phyloP scores from a whole-genome alignment of 2,888 invertebrate species.

The Portevinia maculata region DNA sequence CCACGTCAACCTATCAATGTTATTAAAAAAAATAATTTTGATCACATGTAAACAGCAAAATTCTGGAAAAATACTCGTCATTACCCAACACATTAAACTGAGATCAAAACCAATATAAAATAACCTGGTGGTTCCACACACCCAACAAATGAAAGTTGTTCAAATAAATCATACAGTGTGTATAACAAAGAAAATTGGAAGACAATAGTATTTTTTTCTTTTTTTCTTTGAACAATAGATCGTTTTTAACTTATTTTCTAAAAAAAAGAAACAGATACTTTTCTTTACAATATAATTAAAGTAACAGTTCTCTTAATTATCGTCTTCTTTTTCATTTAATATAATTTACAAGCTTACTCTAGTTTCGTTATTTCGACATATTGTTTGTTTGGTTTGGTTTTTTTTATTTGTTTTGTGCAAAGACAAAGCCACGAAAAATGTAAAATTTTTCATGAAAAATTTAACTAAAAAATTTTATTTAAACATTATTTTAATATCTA shows the following conservation, averaged over 20 bases:
- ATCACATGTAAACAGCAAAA: no score
- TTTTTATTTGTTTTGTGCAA: conserved; percentile 75
- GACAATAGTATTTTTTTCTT: conserved; percentile 69
- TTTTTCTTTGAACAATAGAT: conserved; percentile 28
- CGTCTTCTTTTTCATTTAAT: conserved; percentile 28
- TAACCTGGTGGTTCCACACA: no score
- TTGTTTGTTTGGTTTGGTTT: conserved; percentile 26
- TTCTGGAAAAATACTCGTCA: no score
- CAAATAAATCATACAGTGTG: conserved; percentile 14
- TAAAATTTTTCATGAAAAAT: conserved; percentile 67
- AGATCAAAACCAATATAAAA: no score
- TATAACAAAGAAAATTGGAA: conserved; percentile 69
- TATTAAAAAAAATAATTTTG: no score
- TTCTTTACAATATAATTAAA: conserved; percentile 8
- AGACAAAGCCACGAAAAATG: conserved; percentile 75
- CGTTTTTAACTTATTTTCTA: conserved; percentile 41
- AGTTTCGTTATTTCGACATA: conserved; percentile 67
- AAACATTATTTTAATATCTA: conserved; percentile 31
- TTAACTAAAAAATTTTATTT: conserved; percentile 47
- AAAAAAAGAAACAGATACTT: conserved; percentile 7
- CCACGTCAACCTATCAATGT: no score
- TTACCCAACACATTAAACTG: no score
- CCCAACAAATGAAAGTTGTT: no score
- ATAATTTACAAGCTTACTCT: conserved; percentile 68
- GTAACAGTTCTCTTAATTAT: conserved; percentile 40